phyloP scores from a whole-genome alignment of 2,888 invertebrate genomes.

The Drosophila vallismaia region DNA sequence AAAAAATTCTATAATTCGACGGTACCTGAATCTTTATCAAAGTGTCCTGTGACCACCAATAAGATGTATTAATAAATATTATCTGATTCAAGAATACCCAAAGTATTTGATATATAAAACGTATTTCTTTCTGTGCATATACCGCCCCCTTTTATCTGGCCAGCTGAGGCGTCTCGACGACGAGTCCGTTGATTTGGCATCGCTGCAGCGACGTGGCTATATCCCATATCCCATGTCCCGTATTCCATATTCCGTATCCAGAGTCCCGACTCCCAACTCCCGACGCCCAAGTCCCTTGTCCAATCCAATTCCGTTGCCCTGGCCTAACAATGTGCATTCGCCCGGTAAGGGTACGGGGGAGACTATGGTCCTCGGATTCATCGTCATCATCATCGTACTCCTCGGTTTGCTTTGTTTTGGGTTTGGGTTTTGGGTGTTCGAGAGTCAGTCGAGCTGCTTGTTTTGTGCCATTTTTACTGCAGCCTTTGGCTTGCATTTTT shows the following conservation, averaged over 20 bases:
- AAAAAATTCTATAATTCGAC: background rate
- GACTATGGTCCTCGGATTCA: constrained; percentile 49
- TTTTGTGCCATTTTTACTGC: constrained; percentile 76
- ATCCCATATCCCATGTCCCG: constrained; percentile 29
- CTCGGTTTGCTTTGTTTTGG: constrained; percentile 43
- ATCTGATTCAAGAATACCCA: background rate
- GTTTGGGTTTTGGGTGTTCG: constrained; percentile 24
- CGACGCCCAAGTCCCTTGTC: constrained; percentile 45
- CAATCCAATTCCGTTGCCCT: constrained; percentile 72
- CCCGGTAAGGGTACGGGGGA: constrained; percentile 36
- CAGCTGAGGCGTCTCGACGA: constrained; percentile 70
- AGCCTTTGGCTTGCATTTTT: constrained; percentile 79
- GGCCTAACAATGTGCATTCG: constrained; percentile 77
- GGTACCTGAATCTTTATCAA: background rate
- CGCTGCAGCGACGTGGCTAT: constrained; percentile 48
- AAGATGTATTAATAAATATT: background rate
- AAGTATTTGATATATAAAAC: background rate
- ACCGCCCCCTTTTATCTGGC: constrained; percentile 4
- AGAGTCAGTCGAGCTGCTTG: constrained; percentile 32
- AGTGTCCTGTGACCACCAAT: too few species aligned
- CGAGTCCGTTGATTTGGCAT: constrained; percentile 72
- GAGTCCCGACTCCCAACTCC: background rate
- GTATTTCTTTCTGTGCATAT: constrained; percentile 7
- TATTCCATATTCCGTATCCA: constrained; percentile 29
- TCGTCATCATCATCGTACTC: constrained; percentile 53